A percentile compares a stretch with the other conserved stretches of the same genome.
Evolutionary conservation across 2,113 vertebrate genomes (phyloP).

Genomic region (Trichomycterus rosablanca): DNA sequence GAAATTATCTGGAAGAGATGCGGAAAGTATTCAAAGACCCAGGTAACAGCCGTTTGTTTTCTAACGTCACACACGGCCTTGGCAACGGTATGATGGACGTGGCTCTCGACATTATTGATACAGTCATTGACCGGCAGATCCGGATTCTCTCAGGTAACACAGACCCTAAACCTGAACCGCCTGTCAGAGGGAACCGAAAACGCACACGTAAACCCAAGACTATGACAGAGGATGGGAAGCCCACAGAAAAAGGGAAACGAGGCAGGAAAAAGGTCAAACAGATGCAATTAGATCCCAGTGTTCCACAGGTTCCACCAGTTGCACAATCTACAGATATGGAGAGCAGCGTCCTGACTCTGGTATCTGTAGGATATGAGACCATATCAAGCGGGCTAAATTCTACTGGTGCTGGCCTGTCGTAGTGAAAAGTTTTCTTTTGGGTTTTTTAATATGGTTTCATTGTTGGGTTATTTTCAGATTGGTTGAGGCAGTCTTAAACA

Average conservation of each 20-base stretch:
- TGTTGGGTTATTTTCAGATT: conserved; percentile 21
- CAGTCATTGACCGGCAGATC: conserved; percentile 69
- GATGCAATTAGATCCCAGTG: conserved; percentile 30
- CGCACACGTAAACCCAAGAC: conserved; percentile 59
- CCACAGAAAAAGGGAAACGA: conserved; percentile 54
- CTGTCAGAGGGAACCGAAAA: conserved; percentile 55
- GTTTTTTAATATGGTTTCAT: conserved; percentile 35
- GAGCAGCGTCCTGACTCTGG: conserved; percentile 64
- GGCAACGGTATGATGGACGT: conserved; percentile 69
- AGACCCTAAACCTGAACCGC: conserved; percentile 55
- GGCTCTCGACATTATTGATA: conserved; percentile 63
- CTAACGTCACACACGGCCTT: conserved; percentile 69
- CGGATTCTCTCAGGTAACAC: conserved; percentile 66
- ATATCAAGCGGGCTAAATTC: conserved; percentile 60
- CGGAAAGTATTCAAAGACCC: conserved; percentile 67
- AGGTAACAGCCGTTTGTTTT: conserved; percentile 58
- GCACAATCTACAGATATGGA: conserved; percentile 51
- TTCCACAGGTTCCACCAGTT: conserved; percentile 47
- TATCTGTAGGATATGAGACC: conserved; percentile 70
- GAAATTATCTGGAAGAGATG: conserved; percentile 73
- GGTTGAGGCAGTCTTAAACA: neutral
- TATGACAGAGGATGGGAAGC: conserved; percentile 36
- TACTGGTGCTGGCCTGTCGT: conserved; percentile 43
- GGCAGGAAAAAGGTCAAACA: conserved; percentile 56
- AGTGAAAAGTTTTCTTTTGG: conserved; percentile 21